Evolutionary conservation across 2,113 vertebrate genomes (phyloP), one percentile per base, ranked within the genome.

Genomic region (Pseudopodoces humilis): DNA sequence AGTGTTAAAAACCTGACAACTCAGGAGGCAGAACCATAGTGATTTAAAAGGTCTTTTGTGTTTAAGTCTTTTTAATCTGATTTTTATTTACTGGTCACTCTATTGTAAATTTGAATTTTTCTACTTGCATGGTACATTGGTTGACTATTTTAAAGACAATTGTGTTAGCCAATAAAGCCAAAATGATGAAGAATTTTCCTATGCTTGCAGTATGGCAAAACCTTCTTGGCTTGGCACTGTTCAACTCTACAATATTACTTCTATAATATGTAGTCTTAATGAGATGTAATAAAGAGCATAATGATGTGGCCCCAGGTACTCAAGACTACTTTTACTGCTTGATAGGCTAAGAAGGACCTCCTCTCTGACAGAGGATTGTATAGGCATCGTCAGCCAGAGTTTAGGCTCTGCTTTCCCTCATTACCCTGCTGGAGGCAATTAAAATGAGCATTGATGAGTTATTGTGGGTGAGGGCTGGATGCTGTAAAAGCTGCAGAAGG

Each of bases 131-230:
- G 83, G 60, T 75, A 77, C 9, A 10, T 68, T 93, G 69, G 74
- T 65, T 27, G n/a, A 64, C 52, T 53, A 52, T 90, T 96, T 93
- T 69, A 96, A 96, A 59, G 50, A 86, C 47, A 96, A 95, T 72
- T 67, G 18, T 85, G 33, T n/a, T 63, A 90, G 33, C 56, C 71
- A 96, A 71, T 78, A 88, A 94, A 95, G n/a, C 25, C n/a, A 56
- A 78, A 94, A 13, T 25, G 22, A 76, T 69, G 24, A 85, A 69
- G 28, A 86, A 71, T 83, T 60, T 85, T 91, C 24, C 52, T 70
- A 1, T 49, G 52, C 39, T 91, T 49, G 13, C 64, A 81, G 15
- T 35, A 64, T 19, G 21, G 21, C 69, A 83, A 85, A 88, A 88
- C 24, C 37, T 62, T 41, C 41, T 93, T 82, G 62, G 70, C 25